Conservation (phyloP, 1,140 invertebrate species). For the Drosophila sp. region DNA sequence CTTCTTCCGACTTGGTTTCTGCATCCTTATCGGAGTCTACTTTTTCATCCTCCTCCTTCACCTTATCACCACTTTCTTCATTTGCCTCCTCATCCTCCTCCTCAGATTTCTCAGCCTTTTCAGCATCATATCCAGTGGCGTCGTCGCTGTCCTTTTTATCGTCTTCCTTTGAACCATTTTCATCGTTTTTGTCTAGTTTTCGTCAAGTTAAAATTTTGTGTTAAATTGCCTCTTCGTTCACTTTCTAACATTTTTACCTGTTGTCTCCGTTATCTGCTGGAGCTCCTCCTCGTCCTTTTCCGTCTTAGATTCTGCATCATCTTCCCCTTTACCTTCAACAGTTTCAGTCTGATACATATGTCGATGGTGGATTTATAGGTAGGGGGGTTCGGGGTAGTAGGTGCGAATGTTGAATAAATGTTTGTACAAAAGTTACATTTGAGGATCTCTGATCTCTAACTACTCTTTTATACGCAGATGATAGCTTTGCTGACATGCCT, state of each 20-base stretch:
- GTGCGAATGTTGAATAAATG: conserved; percentile 29
- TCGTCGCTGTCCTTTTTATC: not conserved
- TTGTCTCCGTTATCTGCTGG: conserved; percentile 30
- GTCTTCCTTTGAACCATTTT: conserved; percentile 7
- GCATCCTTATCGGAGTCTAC: not conserved
- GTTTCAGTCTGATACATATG: conserved; percentile 55
- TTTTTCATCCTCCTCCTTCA: conserved; percentile 10
- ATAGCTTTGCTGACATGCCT: conserved; percentile 38
- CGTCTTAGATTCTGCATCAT: conserved; percentile 41
- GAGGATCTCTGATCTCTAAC: conserved; percentile 26
- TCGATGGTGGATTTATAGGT: conserved; percentile 20
- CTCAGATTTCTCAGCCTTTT: conserved; percentile 13
- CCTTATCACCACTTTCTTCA: not conserved
- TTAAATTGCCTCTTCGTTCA: conserved; percentile 16
- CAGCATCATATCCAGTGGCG: conserved; percentile 1
- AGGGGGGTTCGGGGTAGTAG: conserved; percentile 15
- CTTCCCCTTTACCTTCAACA: conserved; percentile 41
- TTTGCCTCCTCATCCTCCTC: conserved; percentile 6
- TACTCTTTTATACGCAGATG: not conserved
- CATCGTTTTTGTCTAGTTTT: conserved; percentile 38
- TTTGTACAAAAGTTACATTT: conserved; percentile 50
- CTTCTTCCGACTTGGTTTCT: conserved; percentile 24
- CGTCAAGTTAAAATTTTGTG: conserved; percentile 34
- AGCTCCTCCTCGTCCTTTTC: conserved; percentile 36
- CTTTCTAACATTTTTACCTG: conserved; percentile 60